These are phyloP conservation scores for Trissolcus japonicus DNA, from an alignment of 2,888 invertebrate species.

Conservation along the genomic window DNA sequence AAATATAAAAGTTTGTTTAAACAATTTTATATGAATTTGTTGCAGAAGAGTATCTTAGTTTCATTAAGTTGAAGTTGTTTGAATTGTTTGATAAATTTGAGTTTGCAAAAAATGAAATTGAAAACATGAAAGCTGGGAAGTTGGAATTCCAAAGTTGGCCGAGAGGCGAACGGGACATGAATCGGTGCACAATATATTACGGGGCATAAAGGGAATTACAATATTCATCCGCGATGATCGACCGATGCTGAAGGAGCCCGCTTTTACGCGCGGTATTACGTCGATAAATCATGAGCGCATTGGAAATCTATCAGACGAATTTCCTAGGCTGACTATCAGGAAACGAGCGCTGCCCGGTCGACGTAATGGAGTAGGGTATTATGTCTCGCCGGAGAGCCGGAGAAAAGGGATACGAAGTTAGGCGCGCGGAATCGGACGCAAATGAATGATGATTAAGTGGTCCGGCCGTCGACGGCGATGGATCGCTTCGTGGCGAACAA, in stretches of 20 bases:
- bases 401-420: conserved; percentile 32
- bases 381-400: conserved; percentile 52
- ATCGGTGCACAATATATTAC: conserved; percentile 51
- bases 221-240: conserved; percentile 66
- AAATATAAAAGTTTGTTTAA: no score
- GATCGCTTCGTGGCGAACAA: conserved; percentile 15
- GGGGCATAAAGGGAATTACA: conserved; percentile 64
- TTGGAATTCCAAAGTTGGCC: not conserved
- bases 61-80: no score
- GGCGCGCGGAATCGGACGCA: conserved; percentile 27
- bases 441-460: conserved; percentile 56
- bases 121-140: not conserved
- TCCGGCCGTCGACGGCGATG: conserved; percentile 37
- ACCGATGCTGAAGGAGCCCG: conserved; percentile 42
- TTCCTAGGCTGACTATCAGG: conserved; percentile 58
- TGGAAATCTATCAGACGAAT: conserved; percentile 67
- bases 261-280: conserved; percentile 59
- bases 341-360: conserved; percentile 57
- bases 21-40: no score
- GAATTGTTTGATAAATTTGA: not conserved
- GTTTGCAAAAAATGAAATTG: not conserved
- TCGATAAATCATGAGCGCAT: conserved; percentile 68
- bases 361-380: conserved; percentile 60
- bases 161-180: conserved; percentile 45
- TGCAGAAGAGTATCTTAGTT: no score